Evolutionary conservation across 2,888 invertebrate genomes (phyloP), one percentile per base, ranked within the genome.

Genomic region (Xanthia togata): DNA sequence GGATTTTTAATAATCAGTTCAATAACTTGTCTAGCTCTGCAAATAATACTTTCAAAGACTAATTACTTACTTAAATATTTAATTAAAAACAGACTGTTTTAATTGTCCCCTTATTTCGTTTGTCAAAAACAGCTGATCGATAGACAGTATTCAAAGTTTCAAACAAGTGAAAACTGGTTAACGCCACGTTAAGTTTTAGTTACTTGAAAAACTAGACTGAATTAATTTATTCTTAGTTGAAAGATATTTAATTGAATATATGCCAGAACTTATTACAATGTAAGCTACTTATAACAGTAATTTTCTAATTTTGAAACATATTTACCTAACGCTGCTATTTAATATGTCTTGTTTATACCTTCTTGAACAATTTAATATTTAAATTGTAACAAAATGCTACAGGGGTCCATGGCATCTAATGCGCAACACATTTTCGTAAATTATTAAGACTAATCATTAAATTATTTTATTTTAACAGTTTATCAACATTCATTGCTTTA

Each of bases 101-200:
- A 38, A 65, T 17, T 35, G n/a, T 31, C n/a, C 14, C 31, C 38
- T 62, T 50, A 71, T 57, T 71, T 62, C 11, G 38, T 14, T 81
- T 82, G 69, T 82, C 69, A 85, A 62, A 70, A 69, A 65, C 85
- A 81, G 64, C 64, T 81, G 69, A 75, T 71, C 57, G 38, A 70
- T 64, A 47, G 55, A 69, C n/a, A 76, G 38, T 47, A 38, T 71
- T 60, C 2, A 17, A 68, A 82, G 73, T 84, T 80, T n/a, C 12
- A 69, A 81, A 75, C 68, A 72, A 71, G 31, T 55, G 59, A 55
- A 81, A 41, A 81, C 63, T 76, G 23, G 55, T 64, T 69, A 69
- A 63, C 38, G 47, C 31, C 23, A 53, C 31, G 35, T 62, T 60
- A n/a, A 50, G 41, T 64, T 67, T 47, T 14, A 79, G 38, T 63